Conservation (phyloP, 2,113 vertebrate genomes). For the Siniperca knerii region DNA sequence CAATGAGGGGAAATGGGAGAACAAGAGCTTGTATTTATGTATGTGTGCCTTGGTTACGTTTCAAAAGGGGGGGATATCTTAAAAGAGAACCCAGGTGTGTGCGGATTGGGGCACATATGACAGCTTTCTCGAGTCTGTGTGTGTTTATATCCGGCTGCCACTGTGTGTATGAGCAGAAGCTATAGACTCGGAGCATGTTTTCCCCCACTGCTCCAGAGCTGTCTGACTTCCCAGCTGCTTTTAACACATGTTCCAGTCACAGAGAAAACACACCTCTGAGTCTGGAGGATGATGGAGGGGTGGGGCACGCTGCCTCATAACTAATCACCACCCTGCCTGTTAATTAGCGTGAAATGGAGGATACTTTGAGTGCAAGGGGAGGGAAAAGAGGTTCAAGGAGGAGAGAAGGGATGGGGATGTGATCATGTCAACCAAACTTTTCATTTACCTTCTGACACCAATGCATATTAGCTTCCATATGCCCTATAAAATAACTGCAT, state of each 20-base stretch:
- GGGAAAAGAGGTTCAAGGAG: conserved; percentile 52
- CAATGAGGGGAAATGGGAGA: conserved; percentile 33
- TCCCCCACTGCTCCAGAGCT: conserved; percentile 34
- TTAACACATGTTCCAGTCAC: conserved; percentile 76
- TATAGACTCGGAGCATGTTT: conserved; percentile 41
- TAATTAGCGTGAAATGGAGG: conserved; percentile 73
- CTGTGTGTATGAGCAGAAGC: conserved; percentile 34
- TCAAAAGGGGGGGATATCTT: conserved; percentile 29
- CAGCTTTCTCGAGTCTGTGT: conserved; percentile 12
- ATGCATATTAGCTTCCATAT: conserved; percentile 36
- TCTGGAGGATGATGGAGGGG: conserved; percentile 65
- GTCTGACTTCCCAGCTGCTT: conserved; percentile 69
- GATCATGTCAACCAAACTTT: conserved; percentile 58
- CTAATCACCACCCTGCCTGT: conserved; percentile 70
- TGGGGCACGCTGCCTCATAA: conserved; percentile 62
- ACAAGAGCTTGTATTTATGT: conserved; percentile 19
- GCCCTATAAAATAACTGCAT: conserved; percentile 32
- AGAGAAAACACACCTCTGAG: conserved; percentile 62
- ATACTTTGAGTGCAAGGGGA: conserved; percentile 46
- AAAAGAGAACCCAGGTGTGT: conserved; percentile 36
- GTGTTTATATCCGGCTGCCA: conserved; percentile 33
- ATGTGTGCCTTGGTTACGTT: conserved; percentile 6
- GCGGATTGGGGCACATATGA: conserved; percentile 19
- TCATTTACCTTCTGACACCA: conserved; percentile 46
- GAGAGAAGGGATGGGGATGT: conserved; percentile 46